A percentile compares a stretch with the other conserved stretches of the same genome.
Conservation (phyloP, 2,113 vertebrate genomes). For the Sapayoa aenigma region DNA sequence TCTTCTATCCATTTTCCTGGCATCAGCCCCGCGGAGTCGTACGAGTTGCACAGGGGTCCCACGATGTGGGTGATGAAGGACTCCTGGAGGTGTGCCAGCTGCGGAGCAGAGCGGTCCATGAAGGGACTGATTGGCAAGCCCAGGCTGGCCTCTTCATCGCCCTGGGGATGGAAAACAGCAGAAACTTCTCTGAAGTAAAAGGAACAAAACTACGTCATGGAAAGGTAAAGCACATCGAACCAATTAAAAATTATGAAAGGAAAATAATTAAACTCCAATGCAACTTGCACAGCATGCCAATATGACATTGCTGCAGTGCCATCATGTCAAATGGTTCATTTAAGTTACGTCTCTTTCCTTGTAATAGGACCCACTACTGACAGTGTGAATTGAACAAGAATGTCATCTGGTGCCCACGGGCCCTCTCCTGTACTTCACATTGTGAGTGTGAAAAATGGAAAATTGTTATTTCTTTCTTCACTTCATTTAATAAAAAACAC, state of each 20-base stretch:
- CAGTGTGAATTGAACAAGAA: not conserved
- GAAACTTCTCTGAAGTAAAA: not conserved
- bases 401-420: not conserved
- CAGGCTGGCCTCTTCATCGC: slow-evolving; percentile 92
- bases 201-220: not conserved
- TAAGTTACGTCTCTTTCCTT: not conserved
- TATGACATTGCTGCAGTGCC: not conserved
- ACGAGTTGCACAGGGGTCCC: slow-evolving; percentile 93
- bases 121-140: slow-evolving; percentile 96
- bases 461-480: not conserved
- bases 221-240: not conserved
- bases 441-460: not conserved
- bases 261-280: not conserved
- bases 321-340: not conserved
- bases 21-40: slow-evolving; percentile 90
- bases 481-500: not conserved
- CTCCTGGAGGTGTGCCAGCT: slow-evolving; percentile 95
- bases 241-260: not conserved
- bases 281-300: not conserved
- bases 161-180: slow-evolving; percentile 67
- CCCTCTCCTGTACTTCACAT: not conserved
- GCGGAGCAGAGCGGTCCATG: slow-evolving; percentile 95
- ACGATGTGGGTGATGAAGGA: slow-evolving; percentile 99
- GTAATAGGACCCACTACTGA: not conserved
- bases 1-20: slow-evolving; percentile 91